phyloP scores from a whole-genome alignment of 2,888 invertebrate species.

The Trachelus tabidus region DNA sequence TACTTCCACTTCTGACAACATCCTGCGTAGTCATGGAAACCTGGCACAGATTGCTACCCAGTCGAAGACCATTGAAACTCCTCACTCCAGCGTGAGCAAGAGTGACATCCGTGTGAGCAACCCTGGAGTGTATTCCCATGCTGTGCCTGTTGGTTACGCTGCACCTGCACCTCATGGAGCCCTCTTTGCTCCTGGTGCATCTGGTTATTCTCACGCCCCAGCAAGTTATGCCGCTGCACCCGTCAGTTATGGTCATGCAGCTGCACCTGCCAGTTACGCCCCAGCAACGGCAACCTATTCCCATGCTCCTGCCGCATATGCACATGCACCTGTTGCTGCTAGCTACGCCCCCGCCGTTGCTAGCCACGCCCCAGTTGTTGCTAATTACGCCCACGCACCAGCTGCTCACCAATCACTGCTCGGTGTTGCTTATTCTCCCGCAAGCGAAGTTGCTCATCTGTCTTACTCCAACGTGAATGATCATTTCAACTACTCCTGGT shows the following conservation, averaged over 20 bases:
- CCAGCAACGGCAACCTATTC: slow-evolving; percentile 16
- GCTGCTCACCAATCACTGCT: slow-evolving; percentile 21
- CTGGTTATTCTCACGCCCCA: neutral
- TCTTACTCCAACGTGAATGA: slow-evolving; percentile 37
- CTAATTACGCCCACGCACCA: slow-evolving; percentile 11
- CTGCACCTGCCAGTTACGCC: slow-evolving; percentile 23
- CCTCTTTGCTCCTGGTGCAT: neutral
- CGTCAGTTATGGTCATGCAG: slow-evolving; percentile 4
- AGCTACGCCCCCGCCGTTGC: slow-evolving; percentile 7
- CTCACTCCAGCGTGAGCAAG: neutral
- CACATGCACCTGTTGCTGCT: slow-evolving; percentile 17
- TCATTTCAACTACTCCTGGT: slow-evolving; percentile 36
- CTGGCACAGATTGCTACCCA: neutral
- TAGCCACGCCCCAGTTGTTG: neutral
- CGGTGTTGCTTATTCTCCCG: slow-evolving; percentile 34
- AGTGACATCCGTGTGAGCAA: slow-evolving; percentile 6
- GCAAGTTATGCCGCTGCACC: slow-evolving; percentile 20
- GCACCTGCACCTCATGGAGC: neutral
- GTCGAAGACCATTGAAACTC: neutral
- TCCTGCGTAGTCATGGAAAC: neutral
- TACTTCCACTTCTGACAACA: neutral
- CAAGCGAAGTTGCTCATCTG: slow-evolving; percentile 33
- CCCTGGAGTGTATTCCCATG: slow-evolving; percentile 19
- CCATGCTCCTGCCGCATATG: slow-evolving; percentile 9
- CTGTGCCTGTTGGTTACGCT: slow-evolving; percentile 25